Conservation (phyloP, 2,113 vertebrate genomes). For the Dermatemys mawii region DNA sequence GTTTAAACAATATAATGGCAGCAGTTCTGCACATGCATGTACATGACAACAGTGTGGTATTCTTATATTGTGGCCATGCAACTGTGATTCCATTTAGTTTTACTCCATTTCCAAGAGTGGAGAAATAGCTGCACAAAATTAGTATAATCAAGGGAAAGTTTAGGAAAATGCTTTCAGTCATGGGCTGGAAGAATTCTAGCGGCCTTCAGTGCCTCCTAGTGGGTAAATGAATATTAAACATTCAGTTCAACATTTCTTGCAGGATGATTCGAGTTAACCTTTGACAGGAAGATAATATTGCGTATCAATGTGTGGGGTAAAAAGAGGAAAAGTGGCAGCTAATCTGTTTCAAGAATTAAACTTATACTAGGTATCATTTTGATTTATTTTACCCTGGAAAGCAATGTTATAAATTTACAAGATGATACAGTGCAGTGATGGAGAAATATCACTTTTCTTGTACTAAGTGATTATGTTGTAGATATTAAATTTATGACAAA, state of each 20-base stretch:
- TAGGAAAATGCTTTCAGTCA: slow-evolving; percentile 21
- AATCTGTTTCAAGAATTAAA: not conserved
- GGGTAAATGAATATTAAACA: not conserved
- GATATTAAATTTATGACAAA: not conserved
- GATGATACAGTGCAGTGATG: not conserved
- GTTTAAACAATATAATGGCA: not conserved
- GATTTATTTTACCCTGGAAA: not conserved
- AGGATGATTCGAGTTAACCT: not conserved
- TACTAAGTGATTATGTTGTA: not conserved
- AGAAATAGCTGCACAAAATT: not conserved
- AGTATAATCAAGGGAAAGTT: not conserved
- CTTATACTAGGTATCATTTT: not conserved
- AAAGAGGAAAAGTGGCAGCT: not conserved
- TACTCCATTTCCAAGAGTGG: too few relatives aligned
- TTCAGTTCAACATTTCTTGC: not conserved
- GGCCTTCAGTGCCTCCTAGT: slow-evolving; percentile 38
- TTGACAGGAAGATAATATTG: not conserved
- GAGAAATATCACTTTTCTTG: not conserved
- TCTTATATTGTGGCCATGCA: not conserved
- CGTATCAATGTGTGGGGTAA: not conserved
- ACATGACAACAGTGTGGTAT: not conserved
- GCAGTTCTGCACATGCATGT: not conserved
- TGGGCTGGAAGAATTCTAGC: not conserved
- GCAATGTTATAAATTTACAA: not conserved
- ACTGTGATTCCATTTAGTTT: too few relatives aligned